These are phyloP conservation scores for Hyaena hyaena DNA, from an alignment of 2,113 vertebrate species.

Conservation along the genomic window DNA sequence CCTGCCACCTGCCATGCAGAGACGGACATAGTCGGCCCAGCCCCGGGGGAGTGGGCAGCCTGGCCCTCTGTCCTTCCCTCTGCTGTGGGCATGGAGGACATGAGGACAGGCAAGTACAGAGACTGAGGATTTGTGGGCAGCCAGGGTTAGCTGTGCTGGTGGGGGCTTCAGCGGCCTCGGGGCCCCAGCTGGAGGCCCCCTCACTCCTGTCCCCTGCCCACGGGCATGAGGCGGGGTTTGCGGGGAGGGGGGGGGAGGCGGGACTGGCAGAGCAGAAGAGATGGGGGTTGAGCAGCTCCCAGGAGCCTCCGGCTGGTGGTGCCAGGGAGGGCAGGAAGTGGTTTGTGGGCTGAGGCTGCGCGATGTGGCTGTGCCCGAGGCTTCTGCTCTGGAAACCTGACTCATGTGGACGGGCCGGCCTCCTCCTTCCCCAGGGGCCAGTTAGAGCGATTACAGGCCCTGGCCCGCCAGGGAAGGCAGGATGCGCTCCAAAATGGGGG, in stretches of 20 bases:
- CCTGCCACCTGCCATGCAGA: neutral
- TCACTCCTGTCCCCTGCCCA: neutral
- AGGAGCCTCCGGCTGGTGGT: neutral
- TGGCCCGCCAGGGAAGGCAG: neutral
- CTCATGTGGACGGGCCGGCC: conserved; percentile 63
- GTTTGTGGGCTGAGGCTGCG: conserved; percentile 77
- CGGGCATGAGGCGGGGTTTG: neutral
- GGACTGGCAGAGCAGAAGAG: neutral
- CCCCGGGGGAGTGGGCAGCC: neutral
- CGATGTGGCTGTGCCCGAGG: conserved; percentile 81
- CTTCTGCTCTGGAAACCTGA: conserved; percentile 82
- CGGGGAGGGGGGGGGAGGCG: neutral
- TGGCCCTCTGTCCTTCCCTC: fast-evolving
- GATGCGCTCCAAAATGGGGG: neutral
- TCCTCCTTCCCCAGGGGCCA: conserved; percentile 49
- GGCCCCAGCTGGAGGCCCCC: neutral
- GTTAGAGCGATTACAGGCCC: conserved; percentile 57
- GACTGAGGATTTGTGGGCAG: neutral
- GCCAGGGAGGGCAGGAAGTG: conserved; percentile 84
- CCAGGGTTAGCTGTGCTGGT: neutral
- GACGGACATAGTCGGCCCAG: neutral
- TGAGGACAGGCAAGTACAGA: neutral
- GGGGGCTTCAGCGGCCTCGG: neutral
- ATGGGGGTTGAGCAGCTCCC: neutral
- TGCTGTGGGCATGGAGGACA: neutral